Conservation (phyloP, 30 jellyfish, hydroid and myxozoan species). For the Hydractinia symbiolongicarpus region DNA sequence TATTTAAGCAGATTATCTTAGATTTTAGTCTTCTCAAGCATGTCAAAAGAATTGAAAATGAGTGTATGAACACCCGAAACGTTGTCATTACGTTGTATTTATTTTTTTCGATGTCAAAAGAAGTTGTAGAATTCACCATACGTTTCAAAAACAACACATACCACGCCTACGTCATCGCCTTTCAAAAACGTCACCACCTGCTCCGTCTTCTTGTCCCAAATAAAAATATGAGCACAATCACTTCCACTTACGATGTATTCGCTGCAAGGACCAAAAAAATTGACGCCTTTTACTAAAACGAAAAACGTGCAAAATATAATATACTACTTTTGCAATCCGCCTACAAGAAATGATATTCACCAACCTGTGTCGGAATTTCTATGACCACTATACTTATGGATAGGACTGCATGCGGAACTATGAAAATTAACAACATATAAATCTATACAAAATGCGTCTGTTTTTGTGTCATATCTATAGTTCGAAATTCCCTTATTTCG, state of each 20-base stretch:
- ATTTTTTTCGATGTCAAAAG: background rate
- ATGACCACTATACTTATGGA: conserved; percentile 85
- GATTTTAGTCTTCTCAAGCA: background rate
- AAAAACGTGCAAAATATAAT: background rate
- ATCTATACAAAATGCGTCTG: too few species aligned
- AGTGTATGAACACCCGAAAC: too few species aligned
- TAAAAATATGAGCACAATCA: conserved; percentile 88
- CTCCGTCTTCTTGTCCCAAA: conserved; percentile 77
- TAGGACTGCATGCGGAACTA: conserved; percentile 57
- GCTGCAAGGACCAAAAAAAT: conserved; percentile 88
- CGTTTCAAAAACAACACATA: conserved; percentile 19
- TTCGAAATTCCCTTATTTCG: too few species aligned
- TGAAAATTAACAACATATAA: background rate
- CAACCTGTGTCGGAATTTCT: conserved; percentile 95
- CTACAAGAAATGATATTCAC: background rate
- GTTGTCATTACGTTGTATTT: too few species aligned
- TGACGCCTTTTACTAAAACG: conserved; percentile 85
- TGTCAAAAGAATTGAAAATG: too few species aligned
- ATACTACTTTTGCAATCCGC: background rate
- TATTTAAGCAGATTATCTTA: too few species aligned
- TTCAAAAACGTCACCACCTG: conserved; percentile 72
- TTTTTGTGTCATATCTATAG: too few species aligned
- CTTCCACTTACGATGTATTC: conserved; percentile 97
- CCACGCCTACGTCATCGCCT: conserved; percentile 98
- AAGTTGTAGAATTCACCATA: background rate